Base-by-base conservation (phyloP, 2,113 vertebrate genomes). In the Astatotilapia flaviijosephi region DNA sequence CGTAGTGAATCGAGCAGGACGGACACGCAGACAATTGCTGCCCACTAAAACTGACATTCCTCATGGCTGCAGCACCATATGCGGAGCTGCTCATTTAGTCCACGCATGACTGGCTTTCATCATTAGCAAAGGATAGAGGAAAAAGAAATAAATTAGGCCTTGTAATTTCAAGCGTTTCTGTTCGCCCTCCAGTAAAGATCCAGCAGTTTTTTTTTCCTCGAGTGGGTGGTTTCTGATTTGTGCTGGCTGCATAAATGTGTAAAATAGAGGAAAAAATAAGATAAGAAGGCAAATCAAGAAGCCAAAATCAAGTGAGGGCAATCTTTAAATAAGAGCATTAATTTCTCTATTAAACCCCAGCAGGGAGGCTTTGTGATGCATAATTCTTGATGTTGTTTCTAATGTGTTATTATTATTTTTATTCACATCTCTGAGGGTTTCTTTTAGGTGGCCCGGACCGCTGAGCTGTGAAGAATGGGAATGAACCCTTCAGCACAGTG, bases 41-140 rank as follows among this genome's bases (percentile, higher is more conserved):
- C 86, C 85, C 7, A 75, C 60, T 83, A 49, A 84, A 79, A 79
- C 79, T 81, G 84, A 86, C 88, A 42, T 91, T 90, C 88, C 94
- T 94, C 82, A 9, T 89, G 93, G 94, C 93, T 84, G 86, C 70
- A 37, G 92, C 88, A 80, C 88, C 93, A 93, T 93, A 95, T 94
- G 94, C 84, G 81, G 81, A 92, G 86, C 88, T 82, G 88, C 89
- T 90, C 85, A 15, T 35, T 94, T 65, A 83, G 79, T 77, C 26
- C 79, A 90, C 6, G 87, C 94, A 79, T 90, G 90, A 80, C 88
- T 88, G 90, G 31, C 40, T 91, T 81, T 77, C 86, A 87, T 95
- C 88, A 91, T 94, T 95, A 93, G 89, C 77, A 73, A 45, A 77
- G 86, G 91, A 83, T 86, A 77, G 45, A 77, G 45, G 53, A 77